Evolutionary conservation across 2,888 invertebrate genomes (phyloP).

Genomic region (Bugula neritina): DNA sequence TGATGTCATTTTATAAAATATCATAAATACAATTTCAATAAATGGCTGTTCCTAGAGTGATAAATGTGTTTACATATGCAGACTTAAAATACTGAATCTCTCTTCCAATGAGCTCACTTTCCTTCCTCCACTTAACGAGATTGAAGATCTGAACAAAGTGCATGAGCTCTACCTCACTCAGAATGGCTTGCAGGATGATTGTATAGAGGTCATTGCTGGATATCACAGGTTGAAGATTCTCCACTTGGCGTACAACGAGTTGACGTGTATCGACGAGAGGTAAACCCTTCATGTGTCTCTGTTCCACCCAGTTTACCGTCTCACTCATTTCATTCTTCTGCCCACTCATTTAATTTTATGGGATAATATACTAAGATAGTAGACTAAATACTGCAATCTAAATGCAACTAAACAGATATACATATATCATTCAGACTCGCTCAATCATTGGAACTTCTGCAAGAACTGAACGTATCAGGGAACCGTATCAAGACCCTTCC

Average conservation of each 20-base stretch:
- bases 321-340: too few relatives aligned
- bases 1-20: too few relatives aligned
- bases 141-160: conserved; percentile 51
- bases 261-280: conserved; percentile 53
- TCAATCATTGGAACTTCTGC: conserved; percentile 41
- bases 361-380: too few relatives aligned
- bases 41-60: too few relatives aligned
- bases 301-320: too few relatives aligned
- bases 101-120: conserved; percentile 46
- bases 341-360: too few relatives aligned
- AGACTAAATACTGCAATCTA: too few relatives aligned
- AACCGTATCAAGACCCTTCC: conserved; percentile 52
- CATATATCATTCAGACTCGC: conserved; percentile 15
- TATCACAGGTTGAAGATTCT: conserved; percentile 51
- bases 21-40: too few relatives aligned
- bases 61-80: conserved; percentile 35
- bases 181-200: conserved; percentile 50
- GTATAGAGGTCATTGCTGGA: conserved; percentile 44
- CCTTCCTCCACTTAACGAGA: conserved; percentile 47
- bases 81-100: conserved; percentile 52
- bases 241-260: conserved; percentile 53
- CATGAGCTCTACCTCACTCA: conserved; percentile 52
- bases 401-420: too few relatives aligned
- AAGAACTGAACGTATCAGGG: conserved; percentile 54
- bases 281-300: too few relatives aligned